Percentiles rank a stretch among this genome's conserved stretches.
phyloP scores from a whole-genome alignment of 2,113 vertebrate genomes.

The Notiomystis cincta region DNA sequence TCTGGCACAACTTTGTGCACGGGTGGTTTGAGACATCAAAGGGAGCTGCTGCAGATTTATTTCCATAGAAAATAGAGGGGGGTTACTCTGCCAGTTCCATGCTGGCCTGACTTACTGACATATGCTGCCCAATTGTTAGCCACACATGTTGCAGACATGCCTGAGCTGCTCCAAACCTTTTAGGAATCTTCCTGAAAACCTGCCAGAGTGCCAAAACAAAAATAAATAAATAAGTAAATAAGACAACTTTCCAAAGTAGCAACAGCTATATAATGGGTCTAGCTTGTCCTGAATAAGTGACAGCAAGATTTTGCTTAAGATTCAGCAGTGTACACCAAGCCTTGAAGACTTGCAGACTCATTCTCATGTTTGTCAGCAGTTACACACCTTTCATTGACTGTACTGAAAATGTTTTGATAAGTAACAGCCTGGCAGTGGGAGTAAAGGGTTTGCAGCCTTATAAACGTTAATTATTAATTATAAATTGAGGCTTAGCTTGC shows the following conservation, averaged over 20 bases:
- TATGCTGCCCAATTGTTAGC: not conserved
- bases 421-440: not conserved
- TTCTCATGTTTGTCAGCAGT: not conserved
- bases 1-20: not conserved
- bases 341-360: not conserved
- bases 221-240: not conserved
- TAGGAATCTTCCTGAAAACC: not conserved
- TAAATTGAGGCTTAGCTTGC: not conserved
- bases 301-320: not conserved
- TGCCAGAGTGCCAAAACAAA: not conserved
- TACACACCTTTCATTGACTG: not conserved
- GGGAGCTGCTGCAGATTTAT: not conserved
- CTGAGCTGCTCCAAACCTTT: not conserved
- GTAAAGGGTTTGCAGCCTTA: not conserved
- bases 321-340: not conserved
- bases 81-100: not conserved
- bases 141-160: not conserved
- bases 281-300: not conserved
- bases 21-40: slow-evolving; percentile 12
- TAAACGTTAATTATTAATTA: not conserved
- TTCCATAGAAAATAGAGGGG: not conserved
- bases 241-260: not conserved
- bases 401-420: not conserved
- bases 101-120: not conserved
- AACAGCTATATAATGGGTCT: not conserved